These are phyloP conservation scores for Seira musarum DNA, from an alignment of 2,888 invertebrate species.

Conservation along the genomic window DNA sequence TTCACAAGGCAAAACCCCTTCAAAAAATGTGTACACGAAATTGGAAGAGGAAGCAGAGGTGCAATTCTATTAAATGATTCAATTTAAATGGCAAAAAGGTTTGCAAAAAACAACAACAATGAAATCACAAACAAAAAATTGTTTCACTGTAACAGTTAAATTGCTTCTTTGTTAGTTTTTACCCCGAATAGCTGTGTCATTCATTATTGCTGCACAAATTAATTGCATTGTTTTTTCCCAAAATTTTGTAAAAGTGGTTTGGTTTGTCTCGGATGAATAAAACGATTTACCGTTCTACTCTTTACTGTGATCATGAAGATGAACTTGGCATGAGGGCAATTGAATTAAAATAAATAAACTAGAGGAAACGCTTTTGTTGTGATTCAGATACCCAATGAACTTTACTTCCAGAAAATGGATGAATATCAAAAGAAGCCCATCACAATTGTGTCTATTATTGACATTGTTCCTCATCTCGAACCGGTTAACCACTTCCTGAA, in stretches of 20 bases:
- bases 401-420: background rate
- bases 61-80: conserved; percentile 1
- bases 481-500: no score
- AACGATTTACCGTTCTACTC: background rate
- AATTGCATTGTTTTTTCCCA: conserved; percentile 6
- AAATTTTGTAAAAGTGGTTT: background rate
- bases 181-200: background rate
- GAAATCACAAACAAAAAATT: background rate
- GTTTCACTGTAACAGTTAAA: conserved; percentile 13
- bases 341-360: no score
- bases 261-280: background rate
- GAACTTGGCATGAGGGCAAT: no score
- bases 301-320: background rate
- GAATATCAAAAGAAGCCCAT: no score
- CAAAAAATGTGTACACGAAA: background rate
- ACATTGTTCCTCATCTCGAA: no score
- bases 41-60: background rate
- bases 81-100: background rate
- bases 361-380: no score
- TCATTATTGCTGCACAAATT: background rate
- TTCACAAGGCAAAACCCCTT: conserved; percentile 6
- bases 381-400: background rate
- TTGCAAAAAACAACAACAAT: background rate
- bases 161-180: background rate
- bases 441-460: no score